Base-by-base conservation (phyloP, 2,888 invertebrate genomes). In the Sarcophaga subvicina region DNA sequence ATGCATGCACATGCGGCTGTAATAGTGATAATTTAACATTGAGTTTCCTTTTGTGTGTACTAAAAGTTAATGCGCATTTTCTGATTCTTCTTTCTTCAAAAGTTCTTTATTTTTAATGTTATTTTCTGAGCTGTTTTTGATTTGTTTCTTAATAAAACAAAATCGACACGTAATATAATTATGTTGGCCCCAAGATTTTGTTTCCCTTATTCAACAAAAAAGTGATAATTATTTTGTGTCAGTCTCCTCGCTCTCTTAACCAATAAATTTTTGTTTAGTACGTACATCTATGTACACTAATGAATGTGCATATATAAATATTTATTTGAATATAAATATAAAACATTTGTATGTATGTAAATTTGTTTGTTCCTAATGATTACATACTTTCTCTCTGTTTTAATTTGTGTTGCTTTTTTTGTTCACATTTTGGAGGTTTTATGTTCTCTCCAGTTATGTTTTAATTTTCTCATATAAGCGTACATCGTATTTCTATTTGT, bases 61-160 rank as follows among this genome's bases (percentile, higher is more conserved):
- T 79, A 66, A 84, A 69, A 79, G 82, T 84, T 84, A 87, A 81
- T 87, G 87, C 87, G 87, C 87, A 87, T 79, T 87, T 87, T 87
- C 84, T 82, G 71, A 71, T 84, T 81, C 62, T 73, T 64, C 49
- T 79, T 63, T 75, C 78, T 47, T 47, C 47, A 47, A 60, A 63
- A 72, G 49, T 75, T 77, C 60, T 82, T 69, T 59, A 54, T 54
- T 54, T 54, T 54, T 54, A 14, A 17, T 54, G 14, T 78, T 83
- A 64, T 67, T 79, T 66, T 62, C 66, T 76, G n/a, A 62, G 10
- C 45, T 69, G 64, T 37, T 71, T 25, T 63, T 11, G n/a, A 37
- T 45, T 67, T 49, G 20, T 27, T 67, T 79, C 11, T 77, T 77
- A 63, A 37, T 37, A 37, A 37, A 37, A 49, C 27, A 22, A 49